phyloP scores from a whole-genome alignment of 2,888 invertebrate genomes.

The Phania funesta region DNA sequence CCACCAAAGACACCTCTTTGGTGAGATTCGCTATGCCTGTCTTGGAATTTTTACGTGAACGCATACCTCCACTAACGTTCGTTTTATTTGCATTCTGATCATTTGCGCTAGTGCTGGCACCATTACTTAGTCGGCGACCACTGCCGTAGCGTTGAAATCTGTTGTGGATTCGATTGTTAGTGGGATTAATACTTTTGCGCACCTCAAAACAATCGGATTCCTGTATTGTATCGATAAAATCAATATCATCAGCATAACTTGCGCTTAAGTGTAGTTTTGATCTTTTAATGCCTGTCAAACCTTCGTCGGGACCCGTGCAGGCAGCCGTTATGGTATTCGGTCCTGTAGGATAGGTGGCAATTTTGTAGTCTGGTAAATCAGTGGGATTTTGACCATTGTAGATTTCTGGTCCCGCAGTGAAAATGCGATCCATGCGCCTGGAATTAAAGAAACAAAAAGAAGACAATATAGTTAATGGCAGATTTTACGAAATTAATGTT shows the following conservation, averaged over 20 bases:
- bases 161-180: slow-evolving; percentile 70
- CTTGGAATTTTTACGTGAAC: slow-evolving; percentile 78
- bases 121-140: slow-evolving; percentile 65
- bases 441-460: not conserved
- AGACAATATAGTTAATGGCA: not conserved
- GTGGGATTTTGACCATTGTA: slow-evolving; percentile 87
- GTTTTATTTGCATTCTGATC: slow-evolving; percentile 75
- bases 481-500: not conserved
- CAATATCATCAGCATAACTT: slow-evolving; percentile 84
- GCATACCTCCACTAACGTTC: slow-evolving; percentile 69
- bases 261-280: slow-evolving; percentile 85
- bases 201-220: slow-evolving; percentile 78
- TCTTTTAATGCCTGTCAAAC: slow-evolving; percentile 87
- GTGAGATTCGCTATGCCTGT: slow-evolving; percentile 72
- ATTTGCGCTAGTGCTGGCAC: slow-evolving; percentile 68
- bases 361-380: slow-evolving; percentile 85
- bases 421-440: slow-evolving; percentile 78
- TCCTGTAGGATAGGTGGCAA: slow-evolving; percentile 82
- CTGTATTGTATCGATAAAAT: slow-evolving; percentile 85
- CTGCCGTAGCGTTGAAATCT: slow-evolving; percentile 74
- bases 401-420: slow-evolving; percentile 80
- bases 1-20: slow-evolving; percentile 32
- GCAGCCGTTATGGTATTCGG: slow-evolving; percentile 85
- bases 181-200: slow-evolving; percentile 75
- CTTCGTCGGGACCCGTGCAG: slow-evolving; percentile 91